Conservation (phyloP, 1,140 invertebrate species). For the Procambarus virginalis region DNA sequence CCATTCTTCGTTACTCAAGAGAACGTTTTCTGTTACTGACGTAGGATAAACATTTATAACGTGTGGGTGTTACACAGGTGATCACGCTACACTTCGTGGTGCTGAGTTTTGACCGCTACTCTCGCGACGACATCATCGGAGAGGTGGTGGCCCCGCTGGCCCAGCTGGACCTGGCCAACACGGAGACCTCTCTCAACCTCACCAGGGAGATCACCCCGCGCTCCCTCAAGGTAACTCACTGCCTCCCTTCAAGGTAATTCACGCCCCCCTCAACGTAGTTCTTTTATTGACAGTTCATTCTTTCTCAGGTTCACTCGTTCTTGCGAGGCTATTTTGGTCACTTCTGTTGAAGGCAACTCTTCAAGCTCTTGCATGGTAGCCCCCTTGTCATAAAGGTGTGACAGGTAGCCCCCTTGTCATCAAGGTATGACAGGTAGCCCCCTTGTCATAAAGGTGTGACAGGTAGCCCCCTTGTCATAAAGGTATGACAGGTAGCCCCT, state of each 20-base stretch:
- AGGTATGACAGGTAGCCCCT: no score
- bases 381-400: no score
- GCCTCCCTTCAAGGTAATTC: not conserved
- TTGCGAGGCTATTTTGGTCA: not conserved
- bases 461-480: no score
- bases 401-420: no score
- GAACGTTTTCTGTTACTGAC: no score
- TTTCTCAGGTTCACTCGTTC: no score
- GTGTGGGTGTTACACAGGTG: conserved; percentile 75
- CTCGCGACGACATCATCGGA: conserved; percentile 96
- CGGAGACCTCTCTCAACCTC: conserved; percentile 74
- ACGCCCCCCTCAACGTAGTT: not conserved
- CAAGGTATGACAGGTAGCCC: no score
- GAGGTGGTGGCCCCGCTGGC: conserved; percentile 91
- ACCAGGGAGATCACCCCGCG: conserved; percentile 89
- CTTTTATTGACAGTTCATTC: not conserved
- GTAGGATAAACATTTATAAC: not conserved
- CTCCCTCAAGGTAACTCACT: conserved; percentile 83
- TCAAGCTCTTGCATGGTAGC: no score
- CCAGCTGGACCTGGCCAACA: conserved; percentile 71
- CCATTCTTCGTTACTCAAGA: no score
- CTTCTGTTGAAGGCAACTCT: not conserved
- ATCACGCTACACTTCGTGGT: conserved; percentile 95
- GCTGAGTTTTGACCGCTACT: conserved; percentile 97
- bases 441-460: no score